Evolutionary conservation across 2,113 vertebrate species (phyloP).

Genomic region (Tringa solitaria): DNA sequence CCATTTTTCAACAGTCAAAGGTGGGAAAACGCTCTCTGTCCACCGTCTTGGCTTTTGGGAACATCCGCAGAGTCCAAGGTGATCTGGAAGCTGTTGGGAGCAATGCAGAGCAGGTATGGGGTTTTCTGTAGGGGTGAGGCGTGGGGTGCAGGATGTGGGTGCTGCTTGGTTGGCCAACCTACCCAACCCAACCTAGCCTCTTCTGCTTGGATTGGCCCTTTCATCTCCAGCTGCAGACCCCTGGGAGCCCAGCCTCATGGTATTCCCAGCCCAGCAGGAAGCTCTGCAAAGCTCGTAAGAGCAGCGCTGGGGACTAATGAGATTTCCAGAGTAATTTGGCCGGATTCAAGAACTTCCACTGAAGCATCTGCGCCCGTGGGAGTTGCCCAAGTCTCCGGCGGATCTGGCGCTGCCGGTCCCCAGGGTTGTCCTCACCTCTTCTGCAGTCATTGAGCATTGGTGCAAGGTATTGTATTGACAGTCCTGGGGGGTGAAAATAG

Average conservation of each 20-base stretch:
- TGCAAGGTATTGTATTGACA: background rate
- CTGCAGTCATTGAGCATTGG: background rate
- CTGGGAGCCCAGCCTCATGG: background rate
- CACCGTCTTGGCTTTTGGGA: accelerated
- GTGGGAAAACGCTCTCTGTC: background rate
- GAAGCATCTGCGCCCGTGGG: background rate
- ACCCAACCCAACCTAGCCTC: background rate
- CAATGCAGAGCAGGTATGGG: background rate
- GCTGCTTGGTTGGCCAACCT: background rate
- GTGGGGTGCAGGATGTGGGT: background rate
- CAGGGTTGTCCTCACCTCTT: background rate
- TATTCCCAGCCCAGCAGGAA: constrained; percentile 58
- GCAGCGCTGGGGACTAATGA: background rate
- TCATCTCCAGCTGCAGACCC: background rate
- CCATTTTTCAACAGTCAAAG: background rate
- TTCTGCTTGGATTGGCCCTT: background rate
- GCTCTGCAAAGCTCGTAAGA: constrained; percentile 56
- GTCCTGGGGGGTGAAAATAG: background rate
- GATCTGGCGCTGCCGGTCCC: background rate
- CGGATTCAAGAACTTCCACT: background rate
- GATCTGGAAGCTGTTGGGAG: background rate
- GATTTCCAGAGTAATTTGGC: constrained; percentile 50
- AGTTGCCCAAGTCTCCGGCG: accelerated
- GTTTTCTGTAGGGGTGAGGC: background rate
- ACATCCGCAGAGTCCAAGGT: background rate